Evolutionary conservation across 2,797 vertebrate species (phyloP), one percentile per base, ranked within the genome.

Genomic region (Myripristis murdjan): DNA sequence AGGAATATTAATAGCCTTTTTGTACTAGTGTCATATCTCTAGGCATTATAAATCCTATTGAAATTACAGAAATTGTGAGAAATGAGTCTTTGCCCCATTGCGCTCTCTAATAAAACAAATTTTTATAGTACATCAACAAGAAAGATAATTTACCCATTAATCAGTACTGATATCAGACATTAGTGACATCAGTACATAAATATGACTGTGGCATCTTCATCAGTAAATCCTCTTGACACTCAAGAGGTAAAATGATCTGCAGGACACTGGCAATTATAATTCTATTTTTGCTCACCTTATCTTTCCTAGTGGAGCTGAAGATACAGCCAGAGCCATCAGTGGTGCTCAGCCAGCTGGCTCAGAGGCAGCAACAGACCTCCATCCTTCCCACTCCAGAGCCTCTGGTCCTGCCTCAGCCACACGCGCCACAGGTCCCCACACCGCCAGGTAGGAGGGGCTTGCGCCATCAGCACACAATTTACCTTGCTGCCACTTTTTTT

Each of bases 301-400:
- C 2, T 20, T 3, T 1, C 14, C 14, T 57, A 95, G 94, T 94
- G 95, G 98, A 98, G 81, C 95, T 97, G 78, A 98, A 97, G 90
- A 93, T 95, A 79, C 97, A 99, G 75, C 98, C 98, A 31, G 97
- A 99, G 58, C 98, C 97, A 9, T 99, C 98, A 22, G 96, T 95
- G 0, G 96, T 98, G 89, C 95, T 99, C 83, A 97, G 97, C 92
- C 98, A 99, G 75, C 87, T 98, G 77, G 93, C 94, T 44, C 97
- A 97, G 79, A 96, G 97, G 82, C 96, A 96, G 10, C 10, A 92
- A 56, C 91, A 93, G 76, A 74, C 90, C 69, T 72, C 89, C 83
- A 81, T 85, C 41, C 86, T 89, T 55, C 41, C 93, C 93, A 93
- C 87, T 88, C 90, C 11, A 92, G 95, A 89, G 33, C 64, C 88